Percentiles rank a stretch among this genome's conserved stretches.
Evolutionary conservation across 2,888 invertebrate species (phyloP).

Genomic region (Folsomia candida): DNA sequence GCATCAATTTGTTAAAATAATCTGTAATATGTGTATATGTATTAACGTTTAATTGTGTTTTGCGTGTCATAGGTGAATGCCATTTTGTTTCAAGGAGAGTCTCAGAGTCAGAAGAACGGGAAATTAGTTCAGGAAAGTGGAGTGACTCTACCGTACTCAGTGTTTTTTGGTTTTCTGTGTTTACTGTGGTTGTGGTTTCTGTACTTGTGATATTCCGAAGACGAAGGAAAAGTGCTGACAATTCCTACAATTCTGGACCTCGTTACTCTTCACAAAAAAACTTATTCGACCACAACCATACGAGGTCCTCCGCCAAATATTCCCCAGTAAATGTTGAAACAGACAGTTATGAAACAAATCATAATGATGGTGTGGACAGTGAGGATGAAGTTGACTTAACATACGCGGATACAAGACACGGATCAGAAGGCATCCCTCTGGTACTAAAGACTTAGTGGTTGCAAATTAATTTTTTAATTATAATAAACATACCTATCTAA

Average conservation of each 20-base stretch:
- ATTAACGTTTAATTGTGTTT: background rate
- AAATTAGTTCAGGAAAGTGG: conserved; percentile 32
- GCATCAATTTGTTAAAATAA: background rate
- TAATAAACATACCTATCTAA: too few species aligned
- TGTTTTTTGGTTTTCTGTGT: conserved; percentile 46
- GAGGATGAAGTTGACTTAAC: conserved; percentile 32
- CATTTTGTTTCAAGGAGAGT: conserved; percentile 46
- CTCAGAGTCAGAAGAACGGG: conserved; percentile 43
- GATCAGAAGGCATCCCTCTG: conserved; percentile 46
- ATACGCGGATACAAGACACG: background rate
- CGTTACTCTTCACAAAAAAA: background rate
- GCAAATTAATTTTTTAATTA: background rate
- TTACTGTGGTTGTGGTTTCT: conserved; percentile 34
- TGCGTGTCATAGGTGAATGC: conserved; percentile 32
- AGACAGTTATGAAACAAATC: background rate
- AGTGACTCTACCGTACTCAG: conserved; percentile 41
- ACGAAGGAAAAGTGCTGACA: conserved; percentile 11
- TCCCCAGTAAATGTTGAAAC: conserved; percentile 3
- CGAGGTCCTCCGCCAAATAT: background rate
- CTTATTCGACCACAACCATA: conserved; percentile 13
- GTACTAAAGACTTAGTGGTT: conserved; percentile 47
- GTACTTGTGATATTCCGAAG: conserved; percentile 35
- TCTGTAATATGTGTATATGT: background rate
- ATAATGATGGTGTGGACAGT: conserved; percentile 15
- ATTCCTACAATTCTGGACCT: background rate